Evolutionary conservation across 2,888 invertebrate species (phyloP).

Genomic region (Limenitis camilla): DNA sequence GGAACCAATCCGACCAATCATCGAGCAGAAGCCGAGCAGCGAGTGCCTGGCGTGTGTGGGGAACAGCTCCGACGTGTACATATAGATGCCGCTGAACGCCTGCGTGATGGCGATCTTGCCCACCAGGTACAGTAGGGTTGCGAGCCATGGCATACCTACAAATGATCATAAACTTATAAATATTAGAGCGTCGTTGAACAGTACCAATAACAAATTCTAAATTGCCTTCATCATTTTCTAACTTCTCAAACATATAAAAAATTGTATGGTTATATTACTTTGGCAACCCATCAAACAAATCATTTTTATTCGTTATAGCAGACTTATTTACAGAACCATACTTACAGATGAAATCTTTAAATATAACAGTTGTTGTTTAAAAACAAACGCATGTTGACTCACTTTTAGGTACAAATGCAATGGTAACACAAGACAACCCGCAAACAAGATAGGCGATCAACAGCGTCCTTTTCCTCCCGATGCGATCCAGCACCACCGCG

Average conservation of each 20-base stretch:
- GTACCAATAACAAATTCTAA: too few relatives aligned
- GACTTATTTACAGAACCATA: too few relatives aligned
- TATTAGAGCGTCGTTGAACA: too few relatives aligned
- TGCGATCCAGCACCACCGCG: conserved; percentile 76
- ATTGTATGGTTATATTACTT: too few relatives aligned
- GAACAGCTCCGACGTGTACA: conserved; percentile 83
- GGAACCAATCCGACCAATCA: conserved; percentile 82
- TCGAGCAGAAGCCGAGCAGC: conserved; percentile 80
- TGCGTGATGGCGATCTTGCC: conserved; percentile 81
- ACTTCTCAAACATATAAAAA: too few relatives aligned
- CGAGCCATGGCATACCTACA: conserved; percentile 53
- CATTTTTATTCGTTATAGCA: too few relatives aligned
- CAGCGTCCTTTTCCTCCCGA: conserved; percentile 78
- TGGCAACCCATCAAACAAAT: too few relatives aligned
- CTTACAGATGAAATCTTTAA: too few relatives aligned
- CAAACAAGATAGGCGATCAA: conserved; percentile 75
- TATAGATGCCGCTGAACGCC: conserved; percentile 80
- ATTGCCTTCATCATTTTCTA: too few relatives aligned
- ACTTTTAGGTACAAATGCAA: conserved; percentile 69
- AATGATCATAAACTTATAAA: conserved; percentile 10
- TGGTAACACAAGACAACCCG: conserved; percentile 67
- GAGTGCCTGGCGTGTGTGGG: conserved; percentile 81
- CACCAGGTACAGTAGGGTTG: conserved; percentile 69
- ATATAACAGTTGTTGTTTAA: too few relatives aligned
- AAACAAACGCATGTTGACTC: conserved; percentile 33